Conservation (phyloP, 2,888 invertebrate genomes). For the Lochmaea crataegi region DNA sequence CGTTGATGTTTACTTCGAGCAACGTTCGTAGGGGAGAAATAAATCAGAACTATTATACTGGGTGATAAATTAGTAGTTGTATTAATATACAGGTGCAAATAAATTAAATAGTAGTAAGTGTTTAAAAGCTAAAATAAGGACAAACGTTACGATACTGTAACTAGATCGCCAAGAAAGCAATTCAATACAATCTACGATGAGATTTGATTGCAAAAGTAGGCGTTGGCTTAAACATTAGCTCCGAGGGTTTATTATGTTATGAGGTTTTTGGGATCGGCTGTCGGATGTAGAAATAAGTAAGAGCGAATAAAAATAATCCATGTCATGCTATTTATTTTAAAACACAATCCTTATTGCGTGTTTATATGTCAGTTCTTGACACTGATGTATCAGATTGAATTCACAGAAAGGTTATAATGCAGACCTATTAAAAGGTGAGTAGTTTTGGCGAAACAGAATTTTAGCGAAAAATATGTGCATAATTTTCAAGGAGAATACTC, state of each 20-base stretch:
- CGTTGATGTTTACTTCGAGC: no score
- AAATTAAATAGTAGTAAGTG: no score
- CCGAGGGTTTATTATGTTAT: conserved; percentile 8
- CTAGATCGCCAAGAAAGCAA: not conserved
- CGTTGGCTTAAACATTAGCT: conserved; percentile 24
- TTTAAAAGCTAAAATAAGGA: no score
- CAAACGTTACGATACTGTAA: not conserved
- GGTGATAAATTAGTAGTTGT: no score
- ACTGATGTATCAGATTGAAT: not conserved
- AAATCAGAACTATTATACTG: no score
- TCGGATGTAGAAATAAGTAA: conserved; percentile 3
- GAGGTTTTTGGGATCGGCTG: conserved; percentile 19
- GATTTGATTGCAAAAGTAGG: conserved; percentile 16
- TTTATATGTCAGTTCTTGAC: not conserved
- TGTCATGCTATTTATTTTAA: conserved; percentile 22
- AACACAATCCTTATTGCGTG: conserved; percentile 20
- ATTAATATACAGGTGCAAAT: no score
- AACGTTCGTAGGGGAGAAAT: no score
- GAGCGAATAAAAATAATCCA: conserved; percentile 21
- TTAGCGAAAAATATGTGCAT: no score
- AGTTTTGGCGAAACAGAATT: not conserved
- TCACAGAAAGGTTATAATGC: not conserved
- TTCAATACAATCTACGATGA: not conserved
- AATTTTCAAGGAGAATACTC: no score
- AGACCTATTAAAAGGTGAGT: not conserved